Conservation (phyloP, 2,113 vertebrate species). For the Trochalopteron elliotii region DNA sequence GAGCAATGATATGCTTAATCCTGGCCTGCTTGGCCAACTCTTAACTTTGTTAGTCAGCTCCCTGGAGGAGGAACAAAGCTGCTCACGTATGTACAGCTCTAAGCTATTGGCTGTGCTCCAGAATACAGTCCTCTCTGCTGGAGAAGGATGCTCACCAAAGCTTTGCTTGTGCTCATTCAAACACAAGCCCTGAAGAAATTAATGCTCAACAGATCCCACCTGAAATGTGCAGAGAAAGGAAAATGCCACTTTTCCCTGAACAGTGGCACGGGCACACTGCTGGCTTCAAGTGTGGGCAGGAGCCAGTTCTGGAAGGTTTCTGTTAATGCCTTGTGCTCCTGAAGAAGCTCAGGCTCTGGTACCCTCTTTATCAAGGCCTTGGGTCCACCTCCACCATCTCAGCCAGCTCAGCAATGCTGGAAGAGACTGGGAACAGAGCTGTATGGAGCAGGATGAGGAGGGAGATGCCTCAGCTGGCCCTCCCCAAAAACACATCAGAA, state of each 20-base stretch:
- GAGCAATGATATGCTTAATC: conserved; percentile 24
- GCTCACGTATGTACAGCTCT: conserved; percentile 1
- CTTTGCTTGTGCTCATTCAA: neutral
- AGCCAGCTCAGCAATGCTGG: neutral
- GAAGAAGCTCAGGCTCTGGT: neutral
- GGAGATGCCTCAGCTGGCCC: fast-evolving
- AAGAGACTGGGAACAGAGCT: neutral
- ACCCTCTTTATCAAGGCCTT: neutral
- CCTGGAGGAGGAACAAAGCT: conserved; percentile 27
- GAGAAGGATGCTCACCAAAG: neutral
- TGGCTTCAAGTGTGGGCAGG: neutral
- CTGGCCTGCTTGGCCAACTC: neutral
- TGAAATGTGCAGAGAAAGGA: neutral
- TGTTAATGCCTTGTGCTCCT: neutral
- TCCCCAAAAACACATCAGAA: neutral
- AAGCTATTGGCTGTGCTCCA: conserved; percentile 32
- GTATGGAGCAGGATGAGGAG: neutral
- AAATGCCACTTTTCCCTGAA: neutral
- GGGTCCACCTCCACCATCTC: neutral
- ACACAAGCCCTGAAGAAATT: neutral
- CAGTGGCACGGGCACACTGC: fast-evolving
- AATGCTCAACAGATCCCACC: neutral
- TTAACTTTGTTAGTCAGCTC: conserved; percentile 36
- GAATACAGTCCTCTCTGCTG: neutral
- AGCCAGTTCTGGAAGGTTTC: neutral